Percentiles rank a stretch among this genome's conserved stretches.
Conservation (phyloP, 2,113 vertebrate genomes). For the human (Homo sapiens) region DNA sequence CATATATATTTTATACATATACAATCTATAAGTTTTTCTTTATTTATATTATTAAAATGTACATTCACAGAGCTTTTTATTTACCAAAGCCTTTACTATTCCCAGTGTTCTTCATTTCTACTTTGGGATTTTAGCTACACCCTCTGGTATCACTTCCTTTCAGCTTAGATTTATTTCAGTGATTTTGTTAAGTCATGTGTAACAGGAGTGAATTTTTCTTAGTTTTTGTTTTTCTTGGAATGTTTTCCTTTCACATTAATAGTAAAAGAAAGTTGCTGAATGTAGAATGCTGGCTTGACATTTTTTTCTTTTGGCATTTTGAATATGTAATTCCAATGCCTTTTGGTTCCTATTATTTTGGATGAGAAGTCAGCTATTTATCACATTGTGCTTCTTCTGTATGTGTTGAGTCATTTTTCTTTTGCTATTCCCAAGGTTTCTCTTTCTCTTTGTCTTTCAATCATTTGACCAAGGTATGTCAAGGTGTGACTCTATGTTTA, state of each 20-base stretch:
- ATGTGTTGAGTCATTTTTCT: not conserved
- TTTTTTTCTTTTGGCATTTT: not conserved
- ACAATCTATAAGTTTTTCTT: not conserved
- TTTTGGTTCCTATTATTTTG: not conserved
- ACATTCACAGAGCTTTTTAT: not conserved
- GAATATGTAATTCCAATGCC: not conserved
- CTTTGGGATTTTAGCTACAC: not conserved
- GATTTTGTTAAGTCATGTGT: constrained; percentile 26
- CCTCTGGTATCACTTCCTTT: not conserved
- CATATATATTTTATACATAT: not conserved
- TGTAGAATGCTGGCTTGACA: not conserved
- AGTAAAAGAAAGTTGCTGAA: not conserved
- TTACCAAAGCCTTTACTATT: not conserved
- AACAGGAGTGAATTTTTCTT: not conserved
- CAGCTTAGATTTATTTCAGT: not conserved
- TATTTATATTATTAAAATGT: not conserved
- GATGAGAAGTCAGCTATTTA: not conserved
- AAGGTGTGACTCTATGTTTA: not conserved
- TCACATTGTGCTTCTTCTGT: not conserved
- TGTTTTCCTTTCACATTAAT: not conserved
- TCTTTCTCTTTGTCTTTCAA: not conserved
- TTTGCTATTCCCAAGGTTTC: not conserved
- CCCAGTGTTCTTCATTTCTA: not conserved
- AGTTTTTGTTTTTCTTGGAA: not conserved
- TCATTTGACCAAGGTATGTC: not conserved